Conservation (phyloP, 2,888 invertebrate genomes). For the Ichneumoninae sp. region DNA sequence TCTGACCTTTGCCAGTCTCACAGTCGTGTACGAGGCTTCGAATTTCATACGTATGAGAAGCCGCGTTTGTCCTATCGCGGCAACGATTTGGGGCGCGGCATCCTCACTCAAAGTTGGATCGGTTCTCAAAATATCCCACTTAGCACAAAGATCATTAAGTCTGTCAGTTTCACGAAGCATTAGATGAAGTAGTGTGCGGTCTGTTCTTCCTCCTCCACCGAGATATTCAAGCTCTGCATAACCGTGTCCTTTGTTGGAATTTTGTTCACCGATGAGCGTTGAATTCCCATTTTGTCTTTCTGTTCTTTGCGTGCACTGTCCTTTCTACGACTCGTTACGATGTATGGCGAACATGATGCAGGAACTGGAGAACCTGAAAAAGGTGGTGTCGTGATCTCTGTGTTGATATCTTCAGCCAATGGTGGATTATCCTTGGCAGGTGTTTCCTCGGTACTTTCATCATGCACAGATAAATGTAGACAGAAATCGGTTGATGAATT, state of each 20-base stretch:
- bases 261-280: constrained; percentile 45
- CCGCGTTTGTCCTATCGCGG: constrained; percentile 91
- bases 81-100: constrained; percentile 87
- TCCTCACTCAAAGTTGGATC: constrained; percentile 84
- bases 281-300: constrained; percentile 70
- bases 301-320: constrained; percentile 86
- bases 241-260: constrained; percentile 79
- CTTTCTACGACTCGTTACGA: constrained; percentile 87
- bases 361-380: constrained; percentile 60
- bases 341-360: constrained; percentile 84
- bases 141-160: constrained; percentile 85
- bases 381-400: background rate
- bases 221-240: constrained; percentile 77
- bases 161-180: constrained; percentile 86
- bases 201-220: constrained; percentile 77
- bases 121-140: constrained; percentile 86
- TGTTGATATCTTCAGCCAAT: background rate
- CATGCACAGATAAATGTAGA: constrained; percentile 31
- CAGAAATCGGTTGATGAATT: constrained; percentile 30
- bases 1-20: constrained; percentile 84
- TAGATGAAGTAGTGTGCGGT: constrained; percentile 83
- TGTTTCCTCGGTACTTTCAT: constrained; percentile 16
- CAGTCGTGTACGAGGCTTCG: constrained; percentile 83
- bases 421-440: background rate
- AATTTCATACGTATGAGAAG: constrained; percentile 91